phyloP scores from a whole-genome alignment of 1,140 invertebrate species.

The Branchinecta lynchi region DNA sequence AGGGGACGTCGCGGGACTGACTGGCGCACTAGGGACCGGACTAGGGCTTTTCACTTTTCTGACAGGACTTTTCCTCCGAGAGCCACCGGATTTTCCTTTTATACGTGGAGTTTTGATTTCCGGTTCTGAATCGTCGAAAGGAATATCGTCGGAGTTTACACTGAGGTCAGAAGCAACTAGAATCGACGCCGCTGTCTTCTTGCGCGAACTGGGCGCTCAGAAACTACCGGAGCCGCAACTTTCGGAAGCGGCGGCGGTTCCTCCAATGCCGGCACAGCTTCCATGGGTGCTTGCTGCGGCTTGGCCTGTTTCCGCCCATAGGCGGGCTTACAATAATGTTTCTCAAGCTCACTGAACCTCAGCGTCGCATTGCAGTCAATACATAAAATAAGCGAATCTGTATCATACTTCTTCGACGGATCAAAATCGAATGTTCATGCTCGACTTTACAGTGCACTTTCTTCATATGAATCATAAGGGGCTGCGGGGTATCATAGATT shows the following conservation, averaged over 20 bases:
- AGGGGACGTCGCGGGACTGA: neutral
- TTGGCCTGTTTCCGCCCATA: neutral
- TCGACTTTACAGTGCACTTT: neutral
- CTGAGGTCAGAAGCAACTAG: neutral
- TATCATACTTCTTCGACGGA: neutral
- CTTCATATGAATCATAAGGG: conserved; percentile 4
- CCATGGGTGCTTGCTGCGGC: neutral
- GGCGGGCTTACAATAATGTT: neutral
- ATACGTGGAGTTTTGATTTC: neutral
- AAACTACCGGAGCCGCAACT: neutral
- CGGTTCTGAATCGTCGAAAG: neutral
- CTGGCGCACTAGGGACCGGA: neutral
- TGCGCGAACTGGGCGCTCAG: neutral
- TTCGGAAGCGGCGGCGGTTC: neutral
- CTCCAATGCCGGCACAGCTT: neutral
- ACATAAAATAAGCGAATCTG: neutral
- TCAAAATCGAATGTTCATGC: conserved; percentile 2
- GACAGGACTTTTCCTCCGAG: neutral
- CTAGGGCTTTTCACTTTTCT: neutral
- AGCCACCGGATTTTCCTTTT: neutral
- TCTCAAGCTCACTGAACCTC: neutral
- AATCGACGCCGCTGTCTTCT: neutral
- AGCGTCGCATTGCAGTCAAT: neutral
- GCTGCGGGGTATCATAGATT: neutral
- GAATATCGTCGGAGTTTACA: neutral